These are phyloP conservation scores for Pipa parva DNA, from an alignment of 2,113 vertebrate genomes.

Conservation along the genomic window DNA sequence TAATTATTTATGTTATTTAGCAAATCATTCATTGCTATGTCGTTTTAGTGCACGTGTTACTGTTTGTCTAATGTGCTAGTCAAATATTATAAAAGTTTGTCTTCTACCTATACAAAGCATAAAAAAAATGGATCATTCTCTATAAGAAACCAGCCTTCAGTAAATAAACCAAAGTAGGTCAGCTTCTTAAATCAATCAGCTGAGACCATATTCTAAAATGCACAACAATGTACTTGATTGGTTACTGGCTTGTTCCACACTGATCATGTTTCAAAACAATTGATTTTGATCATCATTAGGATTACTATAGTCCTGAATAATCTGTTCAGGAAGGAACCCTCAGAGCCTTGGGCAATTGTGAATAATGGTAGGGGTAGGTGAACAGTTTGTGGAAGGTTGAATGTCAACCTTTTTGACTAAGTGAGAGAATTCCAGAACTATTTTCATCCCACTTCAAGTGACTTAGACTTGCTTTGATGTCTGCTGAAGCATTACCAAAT, in stretches of 20 bases:
- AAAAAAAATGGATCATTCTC: too few species aligned
- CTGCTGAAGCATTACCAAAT: conserved; percentile 41
- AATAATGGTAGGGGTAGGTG: conserved; percentile 30
- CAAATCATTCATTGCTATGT: too few species aligned
- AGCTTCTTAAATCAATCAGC: too few species aligned
- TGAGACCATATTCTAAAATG: neutral
- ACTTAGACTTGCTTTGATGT: conserved; percentile 41
- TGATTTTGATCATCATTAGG: conserved; percentile 37
- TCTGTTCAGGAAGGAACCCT: conserved; percentile 36
- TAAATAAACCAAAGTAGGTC: too few species aligned
- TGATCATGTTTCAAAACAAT: conserved; percentile 40
- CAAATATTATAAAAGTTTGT: too few species aligned
- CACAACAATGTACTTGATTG: neutral
- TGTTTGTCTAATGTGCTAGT: too few species aligned
- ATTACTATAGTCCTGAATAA: conserved; percentile 36
- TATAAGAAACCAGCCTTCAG: too few species aligned
- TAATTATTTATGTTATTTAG: too few species aligned
- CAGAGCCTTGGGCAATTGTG: conserved; percentile 32
- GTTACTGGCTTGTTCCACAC: conserved; percentile 14
- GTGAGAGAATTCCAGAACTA: conserved; percentile 40
- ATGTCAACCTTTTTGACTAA: conserved; percentile 42
- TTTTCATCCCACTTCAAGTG: conserved; percentile 43
- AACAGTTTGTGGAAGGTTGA: conserved; percentile 36
- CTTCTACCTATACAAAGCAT: too few species aligned
- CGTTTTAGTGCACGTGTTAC: too few species aligned